A percentile compares a stretch with the other conserved stretches of the same genome.
Evolutionary conservation across 2,888 invertebrate genomes (phyloP).

Genomic region (Ornithoptera priamus): DNA sequence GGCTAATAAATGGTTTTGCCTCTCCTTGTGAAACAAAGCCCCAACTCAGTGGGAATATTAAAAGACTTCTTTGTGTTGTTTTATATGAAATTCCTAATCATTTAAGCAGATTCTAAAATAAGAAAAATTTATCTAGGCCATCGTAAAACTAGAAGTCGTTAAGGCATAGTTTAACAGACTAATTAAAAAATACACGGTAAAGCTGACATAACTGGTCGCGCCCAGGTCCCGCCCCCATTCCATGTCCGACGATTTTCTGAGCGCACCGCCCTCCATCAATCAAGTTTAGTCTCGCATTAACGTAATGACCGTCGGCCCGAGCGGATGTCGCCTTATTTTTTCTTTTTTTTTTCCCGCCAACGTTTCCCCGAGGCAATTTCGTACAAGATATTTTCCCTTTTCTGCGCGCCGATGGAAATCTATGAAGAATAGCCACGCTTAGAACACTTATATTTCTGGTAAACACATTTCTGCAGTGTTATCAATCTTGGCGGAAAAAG

Average conservation of each 20-base stretch:
- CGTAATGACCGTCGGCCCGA: constrained; percentile 75
- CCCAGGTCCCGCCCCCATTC: not conserved
- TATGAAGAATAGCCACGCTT: constrained; percentile 65
- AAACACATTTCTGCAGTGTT: constrained; percentile 28
- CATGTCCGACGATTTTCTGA: constrained; percentile 49
- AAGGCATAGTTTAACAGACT: no score
- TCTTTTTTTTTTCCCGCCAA: constrained; percentile 60
- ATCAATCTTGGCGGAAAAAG: constrained; percentile 16
- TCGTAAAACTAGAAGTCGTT: no score
- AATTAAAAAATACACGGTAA: no score
- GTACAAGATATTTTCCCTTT: constrained; percentile 67
- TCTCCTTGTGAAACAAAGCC: no score
- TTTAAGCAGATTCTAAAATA: no score
- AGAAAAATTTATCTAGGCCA: no score
- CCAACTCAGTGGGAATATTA: no score
- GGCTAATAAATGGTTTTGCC: no score
- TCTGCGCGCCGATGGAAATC: constrained; percentile 73
- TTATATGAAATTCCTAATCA: no score
- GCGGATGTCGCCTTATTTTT: constrained; percentile 77
- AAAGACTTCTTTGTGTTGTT: no score
- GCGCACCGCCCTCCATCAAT: constrained; percentile 64
- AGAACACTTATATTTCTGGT: constrained; percentile 39
- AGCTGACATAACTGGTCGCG: not conserved
- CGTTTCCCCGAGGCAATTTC: constrained; percentile 54
- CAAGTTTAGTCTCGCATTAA: constrained; percentile 79